These are phyloP conservation scores for Orientallactaga sibirica DNA, from an alignment of 2,797 vertebrate genomes.

Conservation along the genomic window DNA sequence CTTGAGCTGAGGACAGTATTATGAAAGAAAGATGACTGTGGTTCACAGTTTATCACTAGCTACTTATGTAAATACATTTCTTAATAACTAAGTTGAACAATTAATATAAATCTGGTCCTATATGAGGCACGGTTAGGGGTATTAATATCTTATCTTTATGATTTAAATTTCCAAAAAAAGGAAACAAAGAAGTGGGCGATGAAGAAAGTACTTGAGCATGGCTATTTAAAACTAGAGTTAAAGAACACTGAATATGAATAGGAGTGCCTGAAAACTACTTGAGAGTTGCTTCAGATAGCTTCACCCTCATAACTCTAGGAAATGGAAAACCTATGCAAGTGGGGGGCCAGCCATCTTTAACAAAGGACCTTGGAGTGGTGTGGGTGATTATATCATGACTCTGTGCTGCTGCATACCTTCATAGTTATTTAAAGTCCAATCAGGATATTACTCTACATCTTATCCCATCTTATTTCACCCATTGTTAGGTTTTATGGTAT, in stretches of 20 bases:
- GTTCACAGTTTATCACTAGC: neutral
- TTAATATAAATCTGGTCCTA: neutral
- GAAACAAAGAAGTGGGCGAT: neutral
- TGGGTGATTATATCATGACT: neutral
- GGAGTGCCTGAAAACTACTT: neutral
- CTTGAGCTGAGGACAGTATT: neutral
- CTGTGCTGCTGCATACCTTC: neutral
- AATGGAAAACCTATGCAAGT: neutral
- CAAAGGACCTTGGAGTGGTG: neutral
- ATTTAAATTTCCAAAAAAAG: neutral
- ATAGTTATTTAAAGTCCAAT: slow-evolving; percentile 25
- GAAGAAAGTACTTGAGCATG: neutral
- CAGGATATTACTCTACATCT: neutral
- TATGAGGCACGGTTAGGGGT: neutral
- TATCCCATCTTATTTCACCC: neutral
- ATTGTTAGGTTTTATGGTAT: neutral
- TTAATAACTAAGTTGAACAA: neutral
- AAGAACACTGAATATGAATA: neutral
- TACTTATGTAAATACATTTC: neutral
- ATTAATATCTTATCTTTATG: neutral
- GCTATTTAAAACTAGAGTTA: neutral
- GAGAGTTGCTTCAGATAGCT: neutral
- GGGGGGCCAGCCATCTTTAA: neutral
- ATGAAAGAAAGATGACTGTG: neutral
- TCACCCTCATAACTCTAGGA: neutral